Evolutionary conservation across 2,113 vertebrate species (phyloP).

Genomic region (Garra rufa): DNA sequence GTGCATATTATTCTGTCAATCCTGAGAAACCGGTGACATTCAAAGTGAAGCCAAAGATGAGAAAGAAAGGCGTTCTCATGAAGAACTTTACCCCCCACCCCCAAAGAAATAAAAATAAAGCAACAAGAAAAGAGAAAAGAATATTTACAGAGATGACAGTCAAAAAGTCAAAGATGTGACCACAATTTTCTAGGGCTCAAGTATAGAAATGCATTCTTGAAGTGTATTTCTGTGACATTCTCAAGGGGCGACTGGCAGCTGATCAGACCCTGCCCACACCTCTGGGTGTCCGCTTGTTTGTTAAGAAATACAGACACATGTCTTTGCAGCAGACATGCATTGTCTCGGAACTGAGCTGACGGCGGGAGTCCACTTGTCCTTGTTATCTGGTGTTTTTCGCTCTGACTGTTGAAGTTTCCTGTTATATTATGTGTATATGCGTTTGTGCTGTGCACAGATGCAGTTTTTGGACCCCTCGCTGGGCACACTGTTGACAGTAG

Average conservation of each 20-base stretch:
- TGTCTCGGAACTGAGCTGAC: constrained; percentile 34
- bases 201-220: constrained; percentile 5
- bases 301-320: constrained; percentile 45
- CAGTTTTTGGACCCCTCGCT: constrained; percentile 48
- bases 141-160: constrained; percentile 30
- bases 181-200: constrained; percentile 10
- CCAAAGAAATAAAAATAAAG: constrained; percentile 41
- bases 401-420: constrained; percentile 41
- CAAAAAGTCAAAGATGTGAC: constrained; percentile 23
- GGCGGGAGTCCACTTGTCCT: constrained; percentile 44
- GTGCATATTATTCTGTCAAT: constrained; percentile 99
- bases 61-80: constrained; percentile 72
- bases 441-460: constrained; percentile 38
- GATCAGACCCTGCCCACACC: constrained; percentile 41
- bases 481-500: constrained; percentile 25
- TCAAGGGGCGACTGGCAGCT: constrained; percentile 34
- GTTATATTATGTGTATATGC: constrained; percentile 23
- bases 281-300: constrained; percentile 33
- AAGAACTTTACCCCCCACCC: constrained; percentile 62
- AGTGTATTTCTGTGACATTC: constrained; percentile 15
- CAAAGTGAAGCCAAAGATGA: constrained; percentile 66
- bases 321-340: constrained; percentile 21
- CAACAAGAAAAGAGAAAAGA: constrained; percentile 37
- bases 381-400: constrained; percentile 45
- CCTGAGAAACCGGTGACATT: constrained; percentile 82